A percentile compares a stretch with the other conserved stretches of the same genome.
Conservation (phyloP, 2,888 invertebrate species). For the Papilio gigon region DNA sequence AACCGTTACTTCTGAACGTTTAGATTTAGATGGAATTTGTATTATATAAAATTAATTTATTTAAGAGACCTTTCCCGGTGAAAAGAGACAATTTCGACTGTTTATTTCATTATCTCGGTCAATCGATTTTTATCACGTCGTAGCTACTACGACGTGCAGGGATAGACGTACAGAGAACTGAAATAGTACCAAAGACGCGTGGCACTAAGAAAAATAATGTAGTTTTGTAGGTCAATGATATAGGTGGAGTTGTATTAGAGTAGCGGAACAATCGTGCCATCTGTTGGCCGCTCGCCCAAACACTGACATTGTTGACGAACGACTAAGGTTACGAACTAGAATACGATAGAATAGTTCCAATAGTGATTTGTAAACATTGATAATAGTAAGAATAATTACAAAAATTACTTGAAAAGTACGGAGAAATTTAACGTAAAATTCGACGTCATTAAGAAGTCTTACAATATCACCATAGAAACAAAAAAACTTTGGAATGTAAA, state of each 20-base stretch:
- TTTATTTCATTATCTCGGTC: neutral
- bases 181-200: slow-evolving; percentile 9
- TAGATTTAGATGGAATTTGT: neutral
- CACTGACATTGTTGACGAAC: slow-evolving; percentile 43
- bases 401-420: too few species aligned
- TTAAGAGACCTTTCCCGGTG: neutral
- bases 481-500: too few species aligned
- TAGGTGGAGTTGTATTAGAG: slow-evolving; percentile 24
- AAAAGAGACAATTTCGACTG: neutral
- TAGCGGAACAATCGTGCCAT: slow-evolving; percentile 62
- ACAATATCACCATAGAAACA: too few species aligned
- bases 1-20: neutral
- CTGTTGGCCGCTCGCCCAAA: slow-evolving; percentile 75
- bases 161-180: neutral
- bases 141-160: neutral
- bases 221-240: slow-evolving; percentile 34
- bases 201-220: neutral
- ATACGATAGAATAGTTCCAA: slow-evolving; percentile 4
- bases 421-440: too few species aligned
- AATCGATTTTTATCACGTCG: neutral
- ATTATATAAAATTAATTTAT: neutral
- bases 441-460: too few species aligned
- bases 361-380: slow-evolving; percentile 12
- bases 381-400: too few species aligned
- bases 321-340: slow-evolving; percentile 48